Conservation (phyloP, 2,888 invertebrate genomes). For the Deilephila elpenor region DNA sequence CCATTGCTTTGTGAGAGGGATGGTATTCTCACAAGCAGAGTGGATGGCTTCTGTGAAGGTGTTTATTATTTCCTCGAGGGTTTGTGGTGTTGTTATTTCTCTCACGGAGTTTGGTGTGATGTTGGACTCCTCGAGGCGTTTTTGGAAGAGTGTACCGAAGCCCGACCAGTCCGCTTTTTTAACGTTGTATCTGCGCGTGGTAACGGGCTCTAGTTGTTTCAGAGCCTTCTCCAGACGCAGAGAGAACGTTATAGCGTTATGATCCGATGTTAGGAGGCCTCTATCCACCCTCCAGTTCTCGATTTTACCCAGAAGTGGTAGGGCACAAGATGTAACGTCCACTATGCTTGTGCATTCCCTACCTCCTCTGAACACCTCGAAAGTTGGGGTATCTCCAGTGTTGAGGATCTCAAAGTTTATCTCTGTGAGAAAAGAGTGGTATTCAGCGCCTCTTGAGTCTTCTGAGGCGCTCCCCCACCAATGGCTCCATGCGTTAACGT, state of each 20-base stretch:
- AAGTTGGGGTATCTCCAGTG: conserved; percentile 31
- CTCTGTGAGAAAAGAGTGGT: too few species aligned
- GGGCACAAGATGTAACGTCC: conserved; percentile 20
- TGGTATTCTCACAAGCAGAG: background rate
- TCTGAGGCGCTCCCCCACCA: too few species aligned
- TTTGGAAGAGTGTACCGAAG: background rate
- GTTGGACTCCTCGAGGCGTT: too few species aligned
- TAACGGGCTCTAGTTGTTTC: background rate
- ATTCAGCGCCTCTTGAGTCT: too few species aligned
- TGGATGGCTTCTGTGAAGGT: background rate
- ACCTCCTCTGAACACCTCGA: conserved; percentile 30
- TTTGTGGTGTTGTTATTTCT: too few species aligned
- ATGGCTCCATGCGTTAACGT: too few species aligned
- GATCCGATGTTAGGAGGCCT: background rate
- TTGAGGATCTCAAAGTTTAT: too few species aligned
- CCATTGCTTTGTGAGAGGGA: background rate
- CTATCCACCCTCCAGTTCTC: conserved; percentile 24
- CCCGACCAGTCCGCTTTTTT: background rate
- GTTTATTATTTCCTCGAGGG: background rate
- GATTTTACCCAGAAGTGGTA: conserved; percentile 16
- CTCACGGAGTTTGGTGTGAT: too few species aligned
- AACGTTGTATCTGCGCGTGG: conserved; percentile 27
- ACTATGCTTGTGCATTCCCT: conserved; percentile 24
- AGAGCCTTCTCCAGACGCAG: conserved; percentile 19
- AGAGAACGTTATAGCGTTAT: too few species aligned